Conservation (phyloP, 2,797 vertebrate species). For the Coregonus suidteri region DNA sequence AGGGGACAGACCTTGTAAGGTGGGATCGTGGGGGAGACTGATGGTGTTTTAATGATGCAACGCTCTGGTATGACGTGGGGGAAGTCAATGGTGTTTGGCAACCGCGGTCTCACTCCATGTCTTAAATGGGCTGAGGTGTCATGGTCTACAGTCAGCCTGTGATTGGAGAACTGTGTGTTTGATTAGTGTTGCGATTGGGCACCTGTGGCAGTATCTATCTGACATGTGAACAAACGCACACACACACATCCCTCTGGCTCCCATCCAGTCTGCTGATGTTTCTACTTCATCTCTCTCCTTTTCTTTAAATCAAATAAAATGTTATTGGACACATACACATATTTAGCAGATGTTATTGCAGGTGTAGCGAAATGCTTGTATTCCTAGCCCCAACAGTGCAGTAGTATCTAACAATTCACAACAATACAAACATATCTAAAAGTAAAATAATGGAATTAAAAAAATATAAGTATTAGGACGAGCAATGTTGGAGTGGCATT, state of each 20-base stretch:
- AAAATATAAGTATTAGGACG: no score
- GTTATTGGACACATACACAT: no score
- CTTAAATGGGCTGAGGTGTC: neutral
- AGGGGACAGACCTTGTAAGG: neutral
- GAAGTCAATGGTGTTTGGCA: neutral
- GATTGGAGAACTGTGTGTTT: conserved; percentile 6
- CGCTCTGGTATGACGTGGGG: neutral
- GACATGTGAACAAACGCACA: neutral
- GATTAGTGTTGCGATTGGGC: conserved; percentile 12
- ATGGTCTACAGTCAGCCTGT: conserved; percentile 8
- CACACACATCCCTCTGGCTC: neutral
- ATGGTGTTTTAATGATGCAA: neutral
- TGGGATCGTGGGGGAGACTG: neutral
- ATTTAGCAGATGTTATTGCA: no score
- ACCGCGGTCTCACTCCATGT: neutral
- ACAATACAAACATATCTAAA: no score
- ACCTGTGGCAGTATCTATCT: conserved; percentile 5
- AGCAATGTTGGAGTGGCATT: no score
- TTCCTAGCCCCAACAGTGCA: no score
- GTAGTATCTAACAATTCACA: no score
- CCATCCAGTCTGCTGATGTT: neutral
- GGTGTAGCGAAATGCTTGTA: no score
- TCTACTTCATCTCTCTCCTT: neutral
- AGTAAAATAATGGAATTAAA: no score
- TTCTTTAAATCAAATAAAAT: neutral